Evolutionary conservation across 2,113 vertebrate genomes (phyloP), one percentile per base, ranked within the genome.

Genomic region (Okapia johnstoni): DNA sequence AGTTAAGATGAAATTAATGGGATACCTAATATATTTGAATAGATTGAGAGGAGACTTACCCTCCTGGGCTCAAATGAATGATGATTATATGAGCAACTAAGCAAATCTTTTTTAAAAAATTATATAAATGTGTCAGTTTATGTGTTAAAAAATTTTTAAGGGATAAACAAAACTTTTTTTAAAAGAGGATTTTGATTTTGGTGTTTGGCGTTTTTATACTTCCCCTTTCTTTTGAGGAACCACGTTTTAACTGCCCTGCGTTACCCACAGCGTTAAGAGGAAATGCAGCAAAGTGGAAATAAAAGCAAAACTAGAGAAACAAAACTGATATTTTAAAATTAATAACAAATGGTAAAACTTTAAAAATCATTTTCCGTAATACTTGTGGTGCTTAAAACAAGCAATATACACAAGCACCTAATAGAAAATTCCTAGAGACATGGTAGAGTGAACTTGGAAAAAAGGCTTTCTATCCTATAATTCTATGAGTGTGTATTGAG

Each of bases 271-370:
- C 33, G 77, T 81, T 77, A 77, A 97, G 36, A 95, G 93, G 83
- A 98, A 96, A 93, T 66, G 4, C 43, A 92, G n/a, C 70, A 84
- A 92, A 92, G 77, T 94, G 58, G 80, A 88, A 97, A 86, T 83
- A 90, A 93, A 89, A 60, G 5, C 36, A 88, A 81, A 96, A 57
- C 52, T 92, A 52, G 46, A 84, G 17, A 95, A 95, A 87, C 33
- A 80, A 88, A 94, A 90, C 36, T 95, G 50, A 19, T 26, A 84
- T 66, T 80, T 92, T 36, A 84, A 88, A 95, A 57, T 83, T 60
- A 94, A 30, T 94, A 87, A 73, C 57, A 70, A 46, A 63, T 33
- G 58, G 8, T 52, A 63, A 87, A 93, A 52, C 17, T 88, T 94
- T 96, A 57, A 19, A 81, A 95, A 77, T 79, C 25, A 84, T 94